Conservation (phyloP, 64 coral and sea anemone genomes). For the Exaiptasia diaphana region DNA sequence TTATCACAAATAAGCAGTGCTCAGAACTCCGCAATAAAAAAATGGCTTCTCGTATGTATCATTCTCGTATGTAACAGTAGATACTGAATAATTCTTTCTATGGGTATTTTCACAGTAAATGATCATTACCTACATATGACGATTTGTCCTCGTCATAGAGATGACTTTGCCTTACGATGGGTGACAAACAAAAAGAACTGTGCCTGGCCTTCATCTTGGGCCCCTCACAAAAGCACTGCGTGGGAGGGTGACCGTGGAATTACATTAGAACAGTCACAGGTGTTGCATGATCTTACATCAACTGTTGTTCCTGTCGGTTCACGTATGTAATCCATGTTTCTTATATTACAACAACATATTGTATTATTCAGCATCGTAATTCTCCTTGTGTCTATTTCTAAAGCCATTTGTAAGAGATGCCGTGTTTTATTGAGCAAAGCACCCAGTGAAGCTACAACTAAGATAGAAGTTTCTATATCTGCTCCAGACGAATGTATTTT, state of each 20-base stretch:
- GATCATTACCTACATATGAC: neutral
- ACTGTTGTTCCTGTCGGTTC: constrained; percentile 10
- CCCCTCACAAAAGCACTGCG: neutral
- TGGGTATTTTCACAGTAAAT: neutral
- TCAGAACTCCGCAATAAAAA: too few relatives aligned
- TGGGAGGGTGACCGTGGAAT: neutral
- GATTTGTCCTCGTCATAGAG: neutral
- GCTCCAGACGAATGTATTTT: constrained; percentile 10
- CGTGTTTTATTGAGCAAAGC: constrained; percentile 22
- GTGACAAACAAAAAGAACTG: constrained; percentile 6
- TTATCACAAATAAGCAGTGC: neutral
- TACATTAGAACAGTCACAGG: neutral
- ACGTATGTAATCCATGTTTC: constrained; percentile 12
- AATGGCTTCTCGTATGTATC: too few relatives aligned
- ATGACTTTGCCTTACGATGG: neutral
- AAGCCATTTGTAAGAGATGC: constrained; percentile 41
- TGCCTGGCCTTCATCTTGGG: neutral
- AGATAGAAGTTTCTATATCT: constrained; percentile 13
- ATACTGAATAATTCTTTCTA: constrained; percentile 9
- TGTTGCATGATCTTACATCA: neutral
- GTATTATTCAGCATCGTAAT: constrained; percentile 18
- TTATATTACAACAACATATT: too few relatives aligned
- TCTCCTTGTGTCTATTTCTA: constrained; percentile 21
- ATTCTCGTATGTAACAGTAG: too few relatives aligned
- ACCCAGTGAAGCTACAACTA: constrained; percentile 3